A percentile compares a stretch with the other conserved stretches of the same genome.
Evolutionary conservation across 2,797 vertebrate genomes (phyloP).

Genomic region (Ispidina lecontei): DNA sequence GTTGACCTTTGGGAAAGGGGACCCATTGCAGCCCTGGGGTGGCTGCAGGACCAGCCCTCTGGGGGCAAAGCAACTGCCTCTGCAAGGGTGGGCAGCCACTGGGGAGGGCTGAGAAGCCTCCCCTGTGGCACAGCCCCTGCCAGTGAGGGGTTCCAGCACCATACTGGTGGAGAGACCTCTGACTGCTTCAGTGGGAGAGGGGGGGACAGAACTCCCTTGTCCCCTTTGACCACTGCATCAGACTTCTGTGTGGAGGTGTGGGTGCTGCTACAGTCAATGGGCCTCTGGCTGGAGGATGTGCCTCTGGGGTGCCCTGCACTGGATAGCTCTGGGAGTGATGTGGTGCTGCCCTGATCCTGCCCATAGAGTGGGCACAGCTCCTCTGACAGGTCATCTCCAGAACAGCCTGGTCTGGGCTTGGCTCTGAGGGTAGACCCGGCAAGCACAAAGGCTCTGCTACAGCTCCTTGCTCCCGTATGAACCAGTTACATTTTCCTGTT

Average conservation of each 20-base stretch:
- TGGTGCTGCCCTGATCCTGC: not conserved
- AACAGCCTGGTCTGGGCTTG: not conserved
- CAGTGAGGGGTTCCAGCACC: rapidly evolving
- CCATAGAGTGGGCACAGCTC: rapidly evolving
- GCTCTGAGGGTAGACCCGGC: not conserved
- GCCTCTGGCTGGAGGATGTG: not conserved
- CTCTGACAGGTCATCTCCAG: rapidly evolving
- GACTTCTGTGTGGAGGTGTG: not conserved
- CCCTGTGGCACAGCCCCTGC: rapidly evolving
- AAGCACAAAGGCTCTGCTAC: not conserved
- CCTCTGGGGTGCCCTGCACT: not conserved
- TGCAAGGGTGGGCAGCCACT: rapidly evolving
- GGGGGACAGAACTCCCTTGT: not conserved
- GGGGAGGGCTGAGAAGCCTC: not conserved
- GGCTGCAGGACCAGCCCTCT: not conserved
- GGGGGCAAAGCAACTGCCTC: not conserved
- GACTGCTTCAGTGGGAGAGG: not conserved
- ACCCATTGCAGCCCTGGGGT: not conserved
- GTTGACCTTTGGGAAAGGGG: rapidly evolving
- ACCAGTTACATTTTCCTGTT: not conserved
- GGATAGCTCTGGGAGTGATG: not conserved
- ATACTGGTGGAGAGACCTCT: not conserved
- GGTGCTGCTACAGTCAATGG: not conserved
- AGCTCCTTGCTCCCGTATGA: not conserved
- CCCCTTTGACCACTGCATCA: not conserved